Evolutionary conservation across 2,113 vertebrate genomes (phyloP), one percentile per base, ranked within the genome.

Genomic region (Pelusios castaneus): DNA sequence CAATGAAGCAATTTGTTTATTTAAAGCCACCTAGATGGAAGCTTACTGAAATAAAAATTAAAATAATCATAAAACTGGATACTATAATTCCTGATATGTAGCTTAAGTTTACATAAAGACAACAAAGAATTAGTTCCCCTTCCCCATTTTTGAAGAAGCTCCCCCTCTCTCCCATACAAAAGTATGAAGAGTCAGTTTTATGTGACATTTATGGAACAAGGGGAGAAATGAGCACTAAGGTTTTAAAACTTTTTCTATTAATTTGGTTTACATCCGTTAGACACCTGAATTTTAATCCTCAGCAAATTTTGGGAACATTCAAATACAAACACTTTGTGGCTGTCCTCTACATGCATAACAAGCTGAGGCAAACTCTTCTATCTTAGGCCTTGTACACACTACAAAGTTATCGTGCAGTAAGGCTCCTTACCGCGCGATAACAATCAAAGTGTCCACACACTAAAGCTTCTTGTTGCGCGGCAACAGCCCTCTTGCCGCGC

Each of bases 21-120:
- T 25, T 54, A 89, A 85, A 52, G 51, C 51, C 51, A 47, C 79
- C 70, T 0, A 88, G 55, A 38, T 29, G 21, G 27, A 16, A 84
- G 27, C 17, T 78, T 79, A 70, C 24, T 45, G 24, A 45, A 70
- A 45, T 29, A 45, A 58, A 10, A 58, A 43, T 13, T 87, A 41
- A 12, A 38, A 76, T 49, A 22, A 60, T 1, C 38, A 45, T 7
- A 45, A 67, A 94, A 63, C 22, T 14, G 56, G 9, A 38, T 14
- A 5, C 2, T 80, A 81, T 8, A 85, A 82, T 38, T 79, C 56
- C 43, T 79, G 54, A 90, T 84, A 56, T 27, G 17, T 60, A 31
- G 47, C 47, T 82, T 49, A 54, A 31, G 29, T 34, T 95, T 93
- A 93, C 90, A 49, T 88, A 87, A 94, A 24, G 34, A 81, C 56